Evolutionary conservation across 2,888 invertebrate species (phyloP).

Genomic region (Tetranychus truncatus): DNA sequence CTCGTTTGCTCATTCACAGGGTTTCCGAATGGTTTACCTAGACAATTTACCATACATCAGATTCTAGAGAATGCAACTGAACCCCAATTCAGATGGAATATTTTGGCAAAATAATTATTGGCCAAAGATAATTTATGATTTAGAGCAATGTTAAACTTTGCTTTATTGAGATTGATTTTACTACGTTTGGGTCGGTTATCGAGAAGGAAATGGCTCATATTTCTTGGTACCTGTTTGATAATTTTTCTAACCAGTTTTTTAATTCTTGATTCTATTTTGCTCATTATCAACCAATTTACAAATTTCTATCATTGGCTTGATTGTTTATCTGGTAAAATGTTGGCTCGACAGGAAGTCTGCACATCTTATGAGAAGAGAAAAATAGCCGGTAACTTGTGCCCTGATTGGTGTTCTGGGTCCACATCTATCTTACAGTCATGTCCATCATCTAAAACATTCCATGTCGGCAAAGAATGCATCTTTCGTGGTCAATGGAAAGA

Average conservation of each 20-base stretch:
- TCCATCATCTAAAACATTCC: not conserved
- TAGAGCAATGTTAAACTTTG: not conserved
- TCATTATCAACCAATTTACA: not conserved
- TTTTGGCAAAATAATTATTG: not conserved
- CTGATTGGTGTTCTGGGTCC: not conserved
- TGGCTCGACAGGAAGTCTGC: not conserved
- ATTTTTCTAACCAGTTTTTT: not conserved
- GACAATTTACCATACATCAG: not conserved
- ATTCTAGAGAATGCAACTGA: not conserved
- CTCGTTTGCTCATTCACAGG: not conserved
- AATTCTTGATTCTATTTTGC: not conserved
- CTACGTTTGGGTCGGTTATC: not conserved
- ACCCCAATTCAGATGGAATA: not conserved
- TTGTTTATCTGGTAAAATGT: not conserved
- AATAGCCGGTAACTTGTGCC: not conserved
- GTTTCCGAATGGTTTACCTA: not conserved
- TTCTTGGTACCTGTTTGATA: not conserved
- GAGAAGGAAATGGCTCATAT: not conserved
- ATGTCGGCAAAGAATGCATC: not conserved
- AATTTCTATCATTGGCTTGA: not conserved
- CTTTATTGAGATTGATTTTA: not conserved
- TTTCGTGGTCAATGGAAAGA: not conserved
- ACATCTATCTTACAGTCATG: not conserved
- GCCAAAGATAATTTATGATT: too few species aligned
- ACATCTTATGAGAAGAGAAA: not conserved